Percentiles rank a stretch among this genome's conserved stretches.
Conservation (phyloP, 2,888 invertebrate genomes). For the Caenorhabditis imperialis region DNA sequence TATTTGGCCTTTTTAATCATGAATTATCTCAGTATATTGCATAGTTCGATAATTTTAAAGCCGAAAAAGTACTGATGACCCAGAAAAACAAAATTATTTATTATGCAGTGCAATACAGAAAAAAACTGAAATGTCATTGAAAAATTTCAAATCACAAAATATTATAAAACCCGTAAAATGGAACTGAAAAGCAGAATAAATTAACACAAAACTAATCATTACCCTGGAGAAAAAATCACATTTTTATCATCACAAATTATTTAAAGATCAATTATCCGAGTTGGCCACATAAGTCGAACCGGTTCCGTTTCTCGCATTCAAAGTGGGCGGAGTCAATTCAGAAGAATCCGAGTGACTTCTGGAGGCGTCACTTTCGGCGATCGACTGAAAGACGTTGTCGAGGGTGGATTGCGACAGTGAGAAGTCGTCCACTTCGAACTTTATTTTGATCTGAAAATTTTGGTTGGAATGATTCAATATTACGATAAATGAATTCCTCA, state of each 20-base stretch:
- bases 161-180: too few relatives aligned
- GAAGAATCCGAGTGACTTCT: not conserved
- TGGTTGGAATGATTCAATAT: not conserved
- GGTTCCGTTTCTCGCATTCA: constrained; percentile 25
- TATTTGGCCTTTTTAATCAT: too few relatives aligned
- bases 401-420: constrained; percentile 72
- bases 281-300: constrained; percentile 35
- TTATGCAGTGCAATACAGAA: too few relatives aligned
- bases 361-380: constrained; percentile 27
- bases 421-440: constrained; percentile 64
- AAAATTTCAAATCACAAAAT: too few relatives aligned
- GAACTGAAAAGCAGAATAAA: too few relatives aligned
- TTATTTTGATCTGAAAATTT: constrained; percentile 52
- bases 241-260: too few relatives aligned
- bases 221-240: too few relatives aligned
- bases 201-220: too few relatives aligned
- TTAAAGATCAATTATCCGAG: too few relatives aligned
- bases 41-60: constrained; percentile 57
- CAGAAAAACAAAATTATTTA: too few relatives aligned
- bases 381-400: constrained; percentile 72
- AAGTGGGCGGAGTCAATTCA: not conserved
- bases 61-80: constrained; percentile 69
- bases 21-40: constrained; percentile 67
- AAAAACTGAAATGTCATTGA: too few relatives aligned
- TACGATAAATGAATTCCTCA: too few relatives aligned